Conservation (phyloP, 2,113 vertebrate genomes). For the Illadopsis cleaveri region DNA sequence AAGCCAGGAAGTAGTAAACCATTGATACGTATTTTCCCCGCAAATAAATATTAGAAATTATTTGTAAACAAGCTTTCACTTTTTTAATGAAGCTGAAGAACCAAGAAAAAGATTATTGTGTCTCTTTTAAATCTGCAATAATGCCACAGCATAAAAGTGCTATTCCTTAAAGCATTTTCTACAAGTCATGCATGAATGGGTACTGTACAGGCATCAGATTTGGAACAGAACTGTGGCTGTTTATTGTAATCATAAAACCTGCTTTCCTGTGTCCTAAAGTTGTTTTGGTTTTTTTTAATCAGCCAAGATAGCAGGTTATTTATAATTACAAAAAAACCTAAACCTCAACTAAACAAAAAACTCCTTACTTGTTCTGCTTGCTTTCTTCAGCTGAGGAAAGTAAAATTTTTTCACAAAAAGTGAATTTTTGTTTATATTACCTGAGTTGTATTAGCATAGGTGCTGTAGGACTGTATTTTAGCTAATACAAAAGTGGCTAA, state of each 20-base stretch:
- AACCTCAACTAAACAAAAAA: background rate
- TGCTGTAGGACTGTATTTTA: background rate
- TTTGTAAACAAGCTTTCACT: background rate
- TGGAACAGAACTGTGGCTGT: background rate
- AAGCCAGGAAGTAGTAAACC: background rate
- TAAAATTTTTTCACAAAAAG: background rate
- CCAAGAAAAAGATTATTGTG: background rate
- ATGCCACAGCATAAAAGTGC: background rate
- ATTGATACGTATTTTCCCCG: background rate
- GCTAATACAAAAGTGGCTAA: background rate
- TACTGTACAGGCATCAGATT: background rate
- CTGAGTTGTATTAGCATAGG: background rate
- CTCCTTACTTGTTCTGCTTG: background rate
- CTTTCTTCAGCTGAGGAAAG: background rate
- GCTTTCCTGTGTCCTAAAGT: background rate
- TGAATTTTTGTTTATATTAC: background rate
- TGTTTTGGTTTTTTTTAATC: background rate
- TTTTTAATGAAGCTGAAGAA: background rate
- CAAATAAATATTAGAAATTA: background rate
- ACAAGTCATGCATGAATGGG: background rate
- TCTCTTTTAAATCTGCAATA: background rate
- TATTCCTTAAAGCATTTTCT: background rate
- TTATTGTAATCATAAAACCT: background rate
- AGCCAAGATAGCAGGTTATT: background rate
- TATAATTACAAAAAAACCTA: background rate